phyloP scores from a whole-genome alignment of 2,888 invertebrate species.

The Nemurella pictetii region DNA sequence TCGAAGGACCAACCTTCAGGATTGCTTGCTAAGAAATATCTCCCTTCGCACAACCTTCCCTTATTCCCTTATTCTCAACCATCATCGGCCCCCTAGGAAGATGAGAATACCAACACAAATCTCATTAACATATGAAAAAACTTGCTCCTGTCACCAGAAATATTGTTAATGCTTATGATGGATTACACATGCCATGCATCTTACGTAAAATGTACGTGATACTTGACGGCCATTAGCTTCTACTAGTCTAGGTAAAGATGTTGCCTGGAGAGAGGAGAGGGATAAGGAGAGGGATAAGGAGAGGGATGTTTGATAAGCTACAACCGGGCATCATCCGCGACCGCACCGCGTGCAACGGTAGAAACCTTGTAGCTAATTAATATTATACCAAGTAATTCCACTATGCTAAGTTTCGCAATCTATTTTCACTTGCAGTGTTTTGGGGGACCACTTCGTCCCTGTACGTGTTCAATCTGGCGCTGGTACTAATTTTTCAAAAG shows the following conservation, averaged over 20 bases:
- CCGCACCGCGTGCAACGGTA: no score
- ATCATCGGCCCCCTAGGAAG: slow-evolving; percentile 21
- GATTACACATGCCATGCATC: slow-evolving; percentile 32
- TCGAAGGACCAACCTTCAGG: not conserved
- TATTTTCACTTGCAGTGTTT: not conserved
- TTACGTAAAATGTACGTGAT: slow-evolving; percentile 31
- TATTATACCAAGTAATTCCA: not conserved
- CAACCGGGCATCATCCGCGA: no score
- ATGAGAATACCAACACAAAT: slow-evolving; percentile 35
- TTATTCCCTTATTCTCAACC: slow-evolving; percentile 22
- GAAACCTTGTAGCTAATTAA: not conserved
- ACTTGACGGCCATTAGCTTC: slow-evolving; percentile 25
- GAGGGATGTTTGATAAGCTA: not conserved
- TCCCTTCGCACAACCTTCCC: slow-evolving; percentile 11
- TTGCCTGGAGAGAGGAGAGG: not conserved
- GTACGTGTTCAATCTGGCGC: no score
- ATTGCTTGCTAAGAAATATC: not conserved
- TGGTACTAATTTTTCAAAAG: no score
- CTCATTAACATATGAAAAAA: slow-evolving; percentile 40
- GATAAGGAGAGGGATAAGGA: not conserved
- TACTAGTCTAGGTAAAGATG: slow-evolving; percentile 20
- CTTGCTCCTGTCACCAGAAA: slow-evolving; percentile 35
- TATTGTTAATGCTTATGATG: slow-evolving; percentile 35
- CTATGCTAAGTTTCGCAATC: not conserved
- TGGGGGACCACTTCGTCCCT: no score